phyloP scores from a whole-genome alignment of 2,797 vertebrate species.

The Fistularia tabacaria region DNA sequence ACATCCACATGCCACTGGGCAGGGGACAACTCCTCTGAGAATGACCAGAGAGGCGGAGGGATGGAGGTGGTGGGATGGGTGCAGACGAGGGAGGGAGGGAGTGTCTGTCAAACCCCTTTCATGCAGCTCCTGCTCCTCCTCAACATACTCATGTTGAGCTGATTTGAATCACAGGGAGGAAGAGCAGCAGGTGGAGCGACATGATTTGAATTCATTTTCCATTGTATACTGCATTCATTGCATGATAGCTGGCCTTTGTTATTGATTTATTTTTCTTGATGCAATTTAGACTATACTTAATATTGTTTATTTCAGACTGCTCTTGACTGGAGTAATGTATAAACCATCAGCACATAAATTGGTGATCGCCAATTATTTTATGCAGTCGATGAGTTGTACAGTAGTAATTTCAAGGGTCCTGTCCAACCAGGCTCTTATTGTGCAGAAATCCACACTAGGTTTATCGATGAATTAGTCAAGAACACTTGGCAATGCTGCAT shows the following conservation, averaged over 20 bases:
- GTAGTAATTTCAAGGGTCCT: too few relatives aligned
- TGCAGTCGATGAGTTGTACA: too few relatives aligned
- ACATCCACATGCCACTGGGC: conserved; percentile 70
- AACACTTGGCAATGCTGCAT: too few relatives aligned
- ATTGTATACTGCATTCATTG: background rate
- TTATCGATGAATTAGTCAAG: too few relatives aligned
- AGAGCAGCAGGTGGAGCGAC: conserved; percentile 17
- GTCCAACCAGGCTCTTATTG: too few relatives aligned
- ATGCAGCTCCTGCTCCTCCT: conserved; percentile 28
- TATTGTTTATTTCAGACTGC: too few relatives aligned
- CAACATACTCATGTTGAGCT: conserved; percentile 32
- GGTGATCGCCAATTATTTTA: too few relatives aligned
- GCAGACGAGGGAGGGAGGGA: conserved; percentile 18
- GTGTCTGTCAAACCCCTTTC: conserved; percentile 55
- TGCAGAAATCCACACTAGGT: too few relatives aligned
- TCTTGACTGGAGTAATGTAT: too few relatives aligned
- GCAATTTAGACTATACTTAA: too few relatives aligned
- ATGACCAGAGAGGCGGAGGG: conserved; percentile 27
- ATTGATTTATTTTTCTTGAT: too few relatives aligned
- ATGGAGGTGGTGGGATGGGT: conserved; percentile 1
- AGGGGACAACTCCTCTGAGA: conserved; percentile 64
- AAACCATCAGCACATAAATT: too few relatives aligned
- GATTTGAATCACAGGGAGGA: conserved; percentile 39
- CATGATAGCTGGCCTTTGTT: conserved; percentile 6
- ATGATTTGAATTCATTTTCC: conserved; percentile 34